phyloP scores from a whole-genome alignment of 2,888 invertebrate species.

The Cephus pulcher region DNA sequence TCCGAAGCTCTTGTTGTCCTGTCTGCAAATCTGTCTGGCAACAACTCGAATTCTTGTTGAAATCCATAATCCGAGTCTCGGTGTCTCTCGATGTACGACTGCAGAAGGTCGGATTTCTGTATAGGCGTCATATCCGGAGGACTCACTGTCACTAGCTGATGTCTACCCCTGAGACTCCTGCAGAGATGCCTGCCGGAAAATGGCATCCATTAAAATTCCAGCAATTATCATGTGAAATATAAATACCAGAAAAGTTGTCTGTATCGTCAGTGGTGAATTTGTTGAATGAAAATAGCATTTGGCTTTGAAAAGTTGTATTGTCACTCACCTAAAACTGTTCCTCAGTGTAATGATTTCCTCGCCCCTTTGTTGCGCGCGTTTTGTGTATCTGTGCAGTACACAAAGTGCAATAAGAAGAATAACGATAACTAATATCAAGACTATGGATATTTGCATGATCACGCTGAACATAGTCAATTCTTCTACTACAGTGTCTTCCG shows the following conservation, averaged over 20 bases:
- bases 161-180: constrained; percentile 76
- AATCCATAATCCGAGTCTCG: constrained; percentile 91
- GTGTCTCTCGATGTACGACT: constrained; percentile 84
- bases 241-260: not conserved
- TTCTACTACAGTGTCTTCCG: constrained; percentile 62
- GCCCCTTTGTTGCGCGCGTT: constrained; percentile 74
- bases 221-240: not conserved
- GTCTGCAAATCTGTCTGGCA: constrained; percentile 89
- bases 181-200: constrained; percentile 69
- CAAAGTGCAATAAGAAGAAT: constrained; percentile 74
- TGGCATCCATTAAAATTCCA: constrained; percentile 44
- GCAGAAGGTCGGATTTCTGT: constrained; percentile 77
- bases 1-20: constrained; percentile 89
- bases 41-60: constrained; percentile 89
- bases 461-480: constrained; percentile 70
- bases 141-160: constrained; percentile 73
- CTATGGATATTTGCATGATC: constrained; percentile 77
- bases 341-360: constrained; percentile 77
- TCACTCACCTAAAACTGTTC: constrained; percentile 74
- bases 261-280: too few relatives aligned
- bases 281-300: too few relatives aligned
- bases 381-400: constrained; percentile 75
- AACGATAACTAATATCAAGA: constrained; percentile 73
- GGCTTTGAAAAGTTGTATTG: not conserved
- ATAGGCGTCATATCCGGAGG: constrained; percentile 89